Conservation (phyloP, 2,797 vertebrate genomes). For the Hybognathus amarus region DNA sequence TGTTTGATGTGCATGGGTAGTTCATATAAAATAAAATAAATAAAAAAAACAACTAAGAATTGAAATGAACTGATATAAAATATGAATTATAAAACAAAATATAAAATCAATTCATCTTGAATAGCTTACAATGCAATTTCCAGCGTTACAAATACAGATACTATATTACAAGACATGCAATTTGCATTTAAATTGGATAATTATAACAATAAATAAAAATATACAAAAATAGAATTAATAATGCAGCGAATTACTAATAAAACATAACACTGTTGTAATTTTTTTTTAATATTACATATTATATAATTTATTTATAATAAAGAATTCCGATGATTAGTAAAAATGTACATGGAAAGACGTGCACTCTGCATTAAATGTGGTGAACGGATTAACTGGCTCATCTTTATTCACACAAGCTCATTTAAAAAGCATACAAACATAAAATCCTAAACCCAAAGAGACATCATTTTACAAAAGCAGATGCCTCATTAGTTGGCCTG, state of each 20-base stretch:
- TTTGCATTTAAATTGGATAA: background rate
- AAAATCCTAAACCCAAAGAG: slow-evolving; percentile 24
- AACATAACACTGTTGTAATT: background rate
- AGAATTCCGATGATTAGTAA: background rate
- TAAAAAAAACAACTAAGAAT: background rate
- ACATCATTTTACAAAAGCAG: slow-evolving; percentile 41
- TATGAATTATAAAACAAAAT: no score
- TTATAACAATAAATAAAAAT: background rate
- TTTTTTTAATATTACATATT: background rate
- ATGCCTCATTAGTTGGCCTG: slow-evolving; percentile 45
- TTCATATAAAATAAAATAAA: background rate
- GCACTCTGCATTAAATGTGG: background rate
- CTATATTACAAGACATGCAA: background rate
- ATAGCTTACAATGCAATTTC: background rate
- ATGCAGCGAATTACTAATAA: background rate
- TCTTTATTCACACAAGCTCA: slow-evolving; percentile 39
- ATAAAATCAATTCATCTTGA: no score
- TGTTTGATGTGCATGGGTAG: background rate
- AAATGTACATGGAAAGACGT: background rate
- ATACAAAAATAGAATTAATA: background rate
- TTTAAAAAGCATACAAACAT: slow-evolving; percentile 43
- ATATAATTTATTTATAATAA: background rate
- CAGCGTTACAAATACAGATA: no score
- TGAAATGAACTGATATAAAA: background rate
- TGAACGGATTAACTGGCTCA: slow-evolving; percentile 24